Conservation (phyloP, 2,113 vertebrate species). For the Semnornis frantzii region DNA sequence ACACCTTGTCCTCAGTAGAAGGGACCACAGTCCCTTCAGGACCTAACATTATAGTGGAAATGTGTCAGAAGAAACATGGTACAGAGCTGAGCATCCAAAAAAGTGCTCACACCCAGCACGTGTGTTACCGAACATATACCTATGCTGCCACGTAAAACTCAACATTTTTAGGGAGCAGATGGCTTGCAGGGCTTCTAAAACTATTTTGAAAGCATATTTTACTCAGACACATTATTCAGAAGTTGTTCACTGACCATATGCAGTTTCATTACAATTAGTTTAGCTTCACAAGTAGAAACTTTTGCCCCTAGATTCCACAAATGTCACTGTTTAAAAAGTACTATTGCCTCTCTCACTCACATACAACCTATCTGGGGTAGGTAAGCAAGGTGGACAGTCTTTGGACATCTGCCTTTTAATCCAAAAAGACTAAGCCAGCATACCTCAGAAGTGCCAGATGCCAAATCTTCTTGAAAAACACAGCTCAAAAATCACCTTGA, state of each 20-base stretch:
- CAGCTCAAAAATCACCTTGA: neutral
- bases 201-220: neutral
- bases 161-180: neutral
- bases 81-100: neutral
- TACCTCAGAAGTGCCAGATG: neutral
- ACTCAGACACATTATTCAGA: neutral
- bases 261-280: neutral
- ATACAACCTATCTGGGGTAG: fast-evolving
- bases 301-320: neutral
- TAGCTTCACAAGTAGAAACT: neutral
- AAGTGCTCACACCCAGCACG: neutral
- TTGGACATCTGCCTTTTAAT: neutral
- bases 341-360: neutral
- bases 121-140: neutral
- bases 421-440: neutral
- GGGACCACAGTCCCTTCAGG: neutral
- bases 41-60: neutral
- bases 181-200: neutral
- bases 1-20: neutral
- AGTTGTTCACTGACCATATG: neutral
- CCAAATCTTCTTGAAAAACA: neutral
- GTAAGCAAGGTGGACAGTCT: fast-evolving
- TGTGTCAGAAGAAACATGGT: neutral
- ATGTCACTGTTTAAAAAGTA: neutral
- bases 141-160: neutral